phyloP scores from a whole-genome alignment of 2,888 invertebrate species.

The Perithous albicinctus region DNA sequence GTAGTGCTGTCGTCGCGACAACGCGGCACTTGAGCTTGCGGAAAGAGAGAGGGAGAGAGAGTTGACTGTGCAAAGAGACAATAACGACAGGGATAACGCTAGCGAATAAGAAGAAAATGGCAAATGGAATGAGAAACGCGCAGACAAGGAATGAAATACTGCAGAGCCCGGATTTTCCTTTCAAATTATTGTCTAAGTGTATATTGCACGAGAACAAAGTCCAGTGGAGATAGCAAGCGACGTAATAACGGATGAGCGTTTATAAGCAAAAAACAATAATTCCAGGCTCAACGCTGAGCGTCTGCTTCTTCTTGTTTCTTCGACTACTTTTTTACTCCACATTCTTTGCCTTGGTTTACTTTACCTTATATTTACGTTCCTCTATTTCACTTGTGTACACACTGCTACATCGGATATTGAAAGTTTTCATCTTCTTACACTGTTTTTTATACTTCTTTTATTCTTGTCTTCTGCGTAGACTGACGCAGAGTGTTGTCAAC shows the following conservation, averaged over 20 bases:
- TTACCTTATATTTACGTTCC: conserved; percentile 25
- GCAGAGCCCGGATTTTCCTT: conserved; percentile 72
- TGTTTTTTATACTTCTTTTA: conserved; percentile 28
- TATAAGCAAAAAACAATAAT: conserved; percentile 69
- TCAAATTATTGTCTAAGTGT: conserved; percentile 82
- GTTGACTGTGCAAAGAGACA: no score
- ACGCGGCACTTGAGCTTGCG: conserved; percentile 40
- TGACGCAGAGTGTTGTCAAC: background rate
- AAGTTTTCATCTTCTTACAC: conserved; percentile 48
- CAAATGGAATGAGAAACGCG: conserved; percentile 50
- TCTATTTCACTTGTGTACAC: conserved; percentile 1
- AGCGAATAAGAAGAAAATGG: conserved; percentile 33
- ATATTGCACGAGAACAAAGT: conserved; percentile 79
- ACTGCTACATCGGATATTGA: conserved; percentile 27
- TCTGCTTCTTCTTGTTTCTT: conserved; percentile 9
- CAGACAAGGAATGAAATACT: conserved; percentile 73
- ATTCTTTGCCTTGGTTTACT: conserved; percentile 62
- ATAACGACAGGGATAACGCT: conserved; percentile 15
- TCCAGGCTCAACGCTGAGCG: background rate
- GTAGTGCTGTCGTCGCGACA: conserved; percentile 32
- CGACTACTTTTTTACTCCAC: conserved; percentile 55
- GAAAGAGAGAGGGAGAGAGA: no score
- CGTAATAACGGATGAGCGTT: conserved; percentile 79
- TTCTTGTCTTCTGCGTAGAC: conserved; percentile 28
- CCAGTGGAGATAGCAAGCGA: conserved; percentile 71